Conservation (phyloP, 2,888 invertebrate species). For the Drosophila meridionalis region DNA sequence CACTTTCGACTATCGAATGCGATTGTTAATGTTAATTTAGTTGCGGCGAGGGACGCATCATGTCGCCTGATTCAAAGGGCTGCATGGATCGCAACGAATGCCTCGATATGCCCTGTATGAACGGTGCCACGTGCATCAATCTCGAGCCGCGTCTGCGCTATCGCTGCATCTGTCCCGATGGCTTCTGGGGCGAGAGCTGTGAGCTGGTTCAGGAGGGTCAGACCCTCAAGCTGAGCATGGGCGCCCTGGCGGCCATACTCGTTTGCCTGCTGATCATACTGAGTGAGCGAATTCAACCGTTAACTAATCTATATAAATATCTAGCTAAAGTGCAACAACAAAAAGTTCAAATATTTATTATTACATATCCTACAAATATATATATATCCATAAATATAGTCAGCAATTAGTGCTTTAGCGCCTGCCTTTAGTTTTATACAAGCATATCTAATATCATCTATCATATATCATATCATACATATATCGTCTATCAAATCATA, state of each 20-base stretch:
- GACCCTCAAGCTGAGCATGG: constrained; percentile 97
- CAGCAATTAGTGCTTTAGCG: constrained; percentile 61
- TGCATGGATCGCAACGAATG: constrained; percentile 98
- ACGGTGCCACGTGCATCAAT: constrained; percentile 96
- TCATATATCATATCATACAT: constrained; percentile 4
- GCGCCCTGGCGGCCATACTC: constrained; percentile 98
- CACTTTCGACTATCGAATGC: constrained; percentile 14
- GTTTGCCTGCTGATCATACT: constrained; percentile 98
- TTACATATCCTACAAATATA: neutral
- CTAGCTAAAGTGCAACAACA: constrained; percentile 31
- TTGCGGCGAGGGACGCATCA: constrained; percentile 96
- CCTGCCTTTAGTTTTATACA: constrained; percentile 42
- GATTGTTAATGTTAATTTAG: constrained; percentile 85
- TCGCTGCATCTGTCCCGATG: constrained; percentile 95
- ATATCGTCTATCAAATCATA: constrained; percentile 8
- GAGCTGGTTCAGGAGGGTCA: constrained; percentile 97
- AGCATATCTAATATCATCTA: constrained; percentile 16
- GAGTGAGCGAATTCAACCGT: constrained; percentile 90
- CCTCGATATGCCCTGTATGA: constrained; percentile 96
- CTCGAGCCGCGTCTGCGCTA: constrained; percentile 94
- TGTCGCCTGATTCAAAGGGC: constrained; percentile 95
- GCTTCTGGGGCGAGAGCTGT: constrained; percentile 97
- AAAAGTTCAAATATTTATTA: constrained; percentile 3
- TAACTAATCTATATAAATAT: constrained; percentile 10
- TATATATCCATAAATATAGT: constrained; percentile 17